Conservation (phyloP, 1,140 invertebrate species). For the Proctacanthus coquilletti region DNA sequence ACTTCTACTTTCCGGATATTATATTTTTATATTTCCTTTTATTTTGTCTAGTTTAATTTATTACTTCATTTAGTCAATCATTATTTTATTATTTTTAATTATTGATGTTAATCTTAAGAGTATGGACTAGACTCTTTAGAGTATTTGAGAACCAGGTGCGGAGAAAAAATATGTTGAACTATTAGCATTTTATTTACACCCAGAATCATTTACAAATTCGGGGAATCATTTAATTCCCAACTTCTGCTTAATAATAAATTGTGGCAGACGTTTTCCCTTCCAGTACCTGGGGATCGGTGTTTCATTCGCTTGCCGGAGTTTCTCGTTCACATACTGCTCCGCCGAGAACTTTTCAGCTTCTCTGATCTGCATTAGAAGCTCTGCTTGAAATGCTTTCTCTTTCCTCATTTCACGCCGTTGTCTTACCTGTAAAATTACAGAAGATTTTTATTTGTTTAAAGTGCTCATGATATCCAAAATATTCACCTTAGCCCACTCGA, state of each 20-base stretch:
- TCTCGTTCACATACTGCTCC: conserved; percentile 47
- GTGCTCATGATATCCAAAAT: conserved; percentile 3
- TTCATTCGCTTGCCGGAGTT: conserved; percentile 44
- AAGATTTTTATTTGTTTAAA: conserved; percentile 3
- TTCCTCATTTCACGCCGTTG: conserved; percentile 50
- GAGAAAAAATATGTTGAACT: no score
- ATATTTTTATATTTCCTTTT: no score
- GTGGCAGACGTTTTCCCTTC: conserved; percentile 46
- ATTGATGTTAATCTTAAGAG: no score
- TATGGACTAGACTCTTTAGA: no score
- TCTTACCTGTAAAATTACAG: conserved; percentile 32
- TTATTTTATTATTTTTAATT: no score
- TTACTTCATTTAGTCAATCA: no score
- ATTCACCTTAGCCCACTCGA: conserved; percentile 47
- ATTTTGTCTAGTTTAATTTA: no score
- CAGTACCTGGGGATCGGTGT: conserved; percentile 42
- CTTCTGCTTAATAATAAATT: conserved; percentile 41
- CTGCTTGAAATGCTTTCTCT: conserved; percentile 60
- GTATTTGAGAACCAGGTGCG: no score
- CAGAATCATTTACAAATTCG: no score
- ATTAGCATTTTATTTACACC: not conserved
- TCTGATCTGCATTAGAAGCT: conserved; percentile 49
- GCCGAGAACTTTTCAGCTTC: conserved; percentile 60
- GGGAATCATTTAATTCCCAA: conserved; percentile 26
- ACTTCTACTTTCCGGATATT: no score